A percentile compares a stretch with the other conserved stretches of the same genome.
These are phyloP conservation scores for Phortica variegata DNA, from an alignment of 1,140 invertebrate species.

Conservation along the genomic window DNA sequence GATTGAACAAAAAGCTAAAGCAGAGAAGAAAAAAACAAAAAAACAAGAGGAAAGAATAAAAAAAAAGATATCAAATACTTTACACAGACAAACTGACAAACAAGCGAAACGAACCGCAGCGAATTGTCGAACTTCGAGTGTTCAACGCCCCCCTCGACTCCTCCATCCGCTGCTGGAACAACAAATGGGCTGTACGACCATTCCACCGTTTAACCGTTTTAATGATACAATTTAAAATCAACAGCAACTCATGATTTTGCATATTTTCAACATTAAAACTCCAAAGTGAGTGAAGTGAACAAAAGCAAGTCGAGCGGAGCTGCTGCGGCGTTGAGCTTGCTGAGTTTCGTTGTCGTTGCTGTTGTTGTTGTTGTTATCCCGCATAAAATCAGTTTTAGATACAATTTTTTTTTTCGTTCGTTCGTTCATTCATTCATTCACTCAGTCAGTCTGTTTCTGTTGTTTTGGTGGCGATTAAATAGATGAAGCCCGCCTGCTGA, in stretches of 20 bases:
- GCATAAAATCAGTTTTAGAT: conserved; percentile 38
- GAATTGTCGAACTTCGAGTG: no score
- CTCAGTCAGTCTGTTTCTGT: not conserved
- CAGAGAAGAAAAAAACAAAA: no score
- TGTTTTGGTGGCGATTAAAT: not conserved
- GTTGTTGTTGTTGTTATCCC: conserved; percentile 21
- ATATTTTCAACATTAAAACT: conserved; percentile 49
- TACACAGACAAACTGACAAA: no score
- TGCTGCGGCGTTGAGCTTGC: conserved; percentile 7
- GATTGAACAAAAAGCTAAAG: no score
- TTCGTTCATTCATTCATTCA: no score
- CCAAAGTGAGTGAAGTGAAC: conserved; percentile 11
- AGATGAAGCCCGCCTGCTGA: conserved; percentile 34
- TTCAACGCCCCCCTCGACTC: no score
- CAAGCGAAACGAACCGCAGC: no score
- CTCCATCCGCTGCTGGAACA: no score
- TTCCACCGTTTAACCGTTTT: conserved; percentile 28
- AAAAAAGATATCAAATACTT: no score
- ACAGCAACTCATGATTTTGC: conserved; percentile 54
- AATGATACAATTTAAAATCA: conserved; percentile 55
- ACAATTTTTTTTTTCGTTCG: conserved; percentile 23
- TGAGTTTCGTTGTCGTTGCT: conserved; percentile 15
- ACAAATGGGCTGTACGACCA: no score
- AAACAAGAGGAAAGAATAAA: no score
- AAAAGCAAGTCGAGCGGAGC: no score